Percentiles rank a stretch among this genome's conserved stretches.
These are phyloP conservation scores for Natrix natrix DNA, from an alignment of 2,797 vertebrate species.

Conservation along the genomic window DNA sequence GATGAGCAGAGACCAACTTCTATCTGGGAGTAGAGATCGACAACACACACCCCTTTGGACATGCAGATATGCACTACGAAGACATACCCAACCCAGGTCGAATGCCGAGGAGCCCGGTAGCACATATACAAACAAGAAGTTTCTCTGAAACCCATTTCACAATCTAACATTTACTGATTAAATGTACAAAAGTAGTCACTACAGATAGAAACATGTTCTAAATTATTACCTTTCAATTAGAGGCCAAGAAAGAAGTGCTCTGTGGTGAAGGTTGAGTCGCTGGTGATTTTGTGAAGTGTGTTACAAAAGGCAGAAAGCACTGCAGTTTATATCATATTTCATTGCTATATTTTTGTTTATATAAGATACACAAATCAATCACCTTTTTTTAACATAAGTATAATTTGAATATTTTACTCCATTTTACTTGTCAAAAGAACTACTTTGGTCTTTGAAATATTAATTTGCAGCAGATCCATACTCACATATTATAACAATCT, in stretches of 20 bases:
- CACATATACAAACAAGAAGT: slow-evolving; percentile 34
- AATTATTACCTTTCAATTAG: not conserved
- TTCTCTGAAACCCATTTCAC: slow-evolving; percentile 44
- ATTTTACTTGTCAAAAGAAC: not conserved
- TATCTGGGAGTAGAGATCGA: too few species aligned
- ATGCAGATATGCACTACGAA: too few species aligned
- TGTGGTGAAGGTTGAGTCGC: not conserved
- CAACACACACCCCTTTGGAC: too few species aligned
- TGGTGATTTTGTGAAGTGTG: not conserved
- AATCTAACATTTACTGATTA: slow-evolving; percentile 42
- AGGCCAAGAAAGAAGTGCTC: not conserved
- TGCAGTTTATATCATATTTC: not conserved
- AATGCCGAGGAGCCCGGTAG: not conserved
- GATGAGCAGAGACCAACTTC: too few species aligned
- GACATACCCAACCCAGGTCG: too few species aligned
- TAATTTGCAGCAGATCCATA: not conserved
- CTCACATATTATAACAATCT: not conserved
- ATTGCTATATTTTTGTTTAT: not conserved
- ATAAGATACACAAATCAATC: not conserved
- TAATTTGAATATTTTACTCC: not conserved
- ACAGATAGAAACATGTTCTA: not conserved
- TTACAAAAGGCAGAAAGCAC: not conserved
- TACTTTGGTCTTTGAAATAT: not conserved
- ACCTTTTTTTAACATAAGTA: not conserved
- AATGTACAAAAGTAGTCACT: slow-evolving; percentile 32